These are phyloP conservation scores for Sialis lutaria DNA, from an alignment of 2,888 invertebrate species.

Conservation along the genomic window DNA sequence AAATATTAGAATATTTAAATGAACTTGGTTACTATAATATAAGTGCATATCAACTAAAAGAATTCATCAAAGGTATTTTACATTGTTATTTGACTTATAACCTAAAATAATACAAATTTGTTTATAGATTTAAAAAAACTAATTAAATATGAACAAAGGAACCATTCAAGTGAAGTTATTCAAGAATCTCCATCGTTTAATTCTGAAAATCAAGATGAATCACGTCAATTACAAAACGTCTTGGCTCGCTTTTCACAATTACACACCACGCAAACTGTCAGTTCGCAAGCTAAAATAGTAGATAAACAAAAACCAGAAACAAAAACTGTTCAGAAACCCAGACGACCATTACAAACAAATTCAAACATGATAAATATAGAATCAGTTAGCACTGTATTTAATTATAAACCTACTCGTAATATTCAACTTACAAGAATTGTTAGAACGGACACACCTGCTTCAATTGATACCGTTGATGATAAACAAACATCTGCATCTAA, in stretches of 20 bases:
- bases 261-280: background rate
- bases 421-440: too few species aligned
- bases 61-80: constrained; percentile 47
- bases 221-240: too few species aligned
- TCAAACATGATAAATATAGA: too few species aligned
- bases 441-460: too few species aligned
- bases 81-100: constrained; percentile 1
- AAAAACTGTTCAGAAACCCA: too few species aligned
- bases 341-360: too few species aligned
- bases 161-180: background rate
- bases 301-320: background rate
- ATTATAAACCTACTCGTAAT: too few species aligned
- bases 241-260: background rate
- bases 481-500: background rate
- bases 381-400: too few species aligned
- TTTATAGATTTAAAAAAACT: constrained; percentile 25
- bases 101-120: constrained; percentile 29
- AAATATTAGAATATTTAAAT: constrained; percentile 48
- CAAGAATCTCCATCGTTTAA: too few species aligned
- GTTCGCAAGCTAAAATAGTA: background rate
- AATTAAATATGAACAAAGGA: constrained; percentile 34
- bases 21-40: constrained; percentile 52
- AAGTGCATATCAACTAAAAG: constrained; percentile 47
- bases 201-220: too few species aligned
- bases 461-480: background rate